These are phyloP conservation scores for Lagorchestes hirsutus DNA, from an alignment of 2,797 vertebrate species.

Conservation along the genomic window DNA sequence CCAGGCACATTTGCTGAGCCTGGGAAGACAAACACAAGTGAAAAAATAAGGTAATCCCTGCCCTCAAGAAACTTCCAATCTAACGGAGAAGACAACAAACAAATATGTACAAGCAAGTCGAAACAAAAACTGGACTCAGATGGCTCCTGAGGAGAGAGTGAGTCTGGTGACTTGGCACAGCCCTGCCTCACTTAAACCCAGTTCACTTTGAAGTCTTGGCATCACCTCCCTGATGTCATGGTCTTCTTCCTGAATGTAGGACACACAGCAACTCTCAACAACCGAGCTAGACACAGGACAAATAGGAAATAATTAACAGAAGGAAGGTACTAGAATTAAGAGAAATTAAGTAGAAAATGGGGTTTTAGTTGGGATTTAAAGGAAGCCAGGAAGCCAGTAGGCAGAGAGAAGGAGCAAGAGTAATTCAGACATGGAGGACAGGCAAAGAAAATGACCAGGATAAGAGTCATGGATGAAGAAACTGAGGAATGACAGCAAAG, in stretches of 20 bases:
- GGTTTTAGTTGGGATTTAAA: neutral
- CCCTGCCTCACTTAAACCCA: no score
- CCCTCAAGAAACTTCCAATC: neutral
- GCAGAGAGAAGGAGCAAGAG: neutral
- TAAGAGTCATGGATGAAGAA: neutral
- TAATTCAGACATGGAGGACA: neutral
- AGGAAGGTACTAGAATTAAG: neutral
- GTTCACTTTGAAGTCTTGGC: no score
- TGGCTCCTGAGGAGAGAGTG: no score
- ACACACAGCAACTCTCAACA: neutral
- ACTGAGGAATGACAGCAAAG: neutral
- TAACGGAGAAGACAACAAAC: neutral
- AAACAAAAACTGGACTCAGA: no score
- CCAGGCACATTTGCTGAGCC: neutral
- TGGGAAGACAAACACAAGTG: neutral
- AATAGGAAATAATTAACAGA: neutral
- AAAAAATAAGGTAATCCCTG: neutral
- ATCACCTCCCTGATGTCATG: no score
- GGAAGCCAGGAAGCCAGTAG: neutral
- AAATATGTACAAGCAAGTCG: neutral
- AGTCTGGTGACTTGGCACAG: no score
- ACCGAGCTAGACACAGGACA: rapidly evolving
- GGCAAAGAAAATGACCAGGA: neutral
- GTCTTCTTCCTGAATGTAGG: no score
- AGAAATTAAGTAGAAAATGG: neutral